These are phyloP conservation scores for Cyclophora albipunctata DNA, from an alignment of 2,888 invertebrate genomes.

Conservation along the genomic window DNA sequence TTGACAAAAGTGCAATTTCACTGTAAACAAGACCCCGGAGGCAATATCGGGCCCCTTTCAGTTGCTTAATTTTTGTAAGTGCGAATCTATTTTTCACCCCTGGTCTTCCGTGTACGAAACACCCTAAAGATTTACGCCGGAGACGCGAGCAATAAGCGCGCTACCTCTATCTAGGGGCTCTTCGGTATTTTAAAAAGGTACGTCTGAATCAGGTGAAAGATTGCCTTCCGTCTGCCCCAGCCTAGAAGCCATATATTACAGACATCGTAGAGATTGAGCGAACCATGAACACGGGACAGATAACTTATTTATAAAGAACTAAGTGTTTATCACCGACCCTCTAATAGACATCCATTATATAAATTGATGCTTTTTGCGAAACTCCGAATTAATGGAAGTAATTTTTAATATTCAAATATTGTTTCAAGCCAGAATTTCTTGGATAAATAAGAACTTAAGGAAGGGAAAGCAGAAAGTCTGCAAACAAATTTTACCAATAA, in stretches of 20 bases:
- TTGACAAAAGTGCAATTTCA: no score
- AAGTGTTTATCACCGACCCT: conserved; percentile 29
- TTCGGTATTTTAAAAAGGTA: conserved; percentile 68
- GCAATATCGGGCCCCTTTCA: conserved; percentile 16
- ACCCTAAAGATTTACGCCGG: conserved; percentile 60
- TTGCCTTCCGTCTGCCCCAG: conserved; percentile 50
- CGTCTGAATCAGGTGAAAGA: conserved; percentile 65
- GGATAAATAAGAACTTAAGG: no score
- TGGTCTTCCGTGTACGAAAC: conserved; percentile 40
- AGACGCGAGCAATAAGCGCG: conserved; percentile 62
- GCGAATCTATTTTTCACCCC: conserved; percentile 63
- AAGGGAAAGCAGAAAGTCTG: no score
- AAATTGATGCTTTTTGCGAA: conserved; percentile 14
- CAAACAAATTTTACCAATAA: no score
- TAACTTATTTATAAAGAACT: conserved; percentile 51
- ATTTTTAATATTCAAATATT: no score
- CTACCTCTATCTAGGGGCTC: conserved; percentile 45
- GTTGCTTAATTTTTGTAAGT: conserved; percentile 64
- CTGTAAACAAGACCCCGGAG: conserved; percentile 10
- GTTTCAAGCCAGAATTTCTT: no score
- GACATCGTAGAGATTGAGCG: conserved; percentile 51
- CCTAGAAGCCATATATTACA: conserved; percentile 53
- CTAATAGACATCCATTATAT: conserved; percentile 18
- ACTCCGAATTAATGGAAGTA: conserved; percentile 11
- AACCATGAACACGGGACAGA: conserved; percentile 48